Evolutionary conservation across 2,888 invertebrate genomes (phyloP).

Genomic region (Aphidius colemani): DNA sequence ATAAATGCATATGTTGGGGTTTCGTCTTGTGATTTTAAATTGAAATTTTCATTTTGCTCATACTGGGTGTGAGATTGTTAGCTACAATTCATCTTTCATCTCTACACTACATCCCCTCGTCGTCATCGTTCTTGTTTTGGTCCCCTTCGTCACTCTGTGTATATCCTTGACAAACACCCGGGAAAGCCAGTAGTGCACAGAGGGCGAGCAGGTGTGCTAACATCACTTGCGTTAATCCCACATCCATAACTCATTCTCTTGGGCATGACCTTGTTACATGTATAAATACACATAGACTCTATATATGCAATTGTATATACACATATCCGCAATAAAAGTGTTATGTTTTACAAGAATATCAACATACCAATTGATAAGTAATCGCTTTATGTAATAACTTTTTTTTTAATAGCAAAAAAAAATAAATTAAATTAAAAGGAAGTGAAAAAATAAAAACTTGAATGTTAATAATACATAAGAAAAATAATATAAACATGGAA

Average conservation of each 20-base stretch:
- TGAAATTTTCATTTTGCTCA: slow-evolving; percentile 6
- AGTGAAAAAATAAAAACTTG: too few species aligned
- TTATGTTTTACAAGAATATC: not conserved
- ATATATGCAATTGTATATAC: slow-evolving; percentile 9
- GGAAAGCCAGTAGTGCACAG: slow-evolving; percentile 32
- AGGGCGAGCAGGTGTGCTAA: slow-evolving; percentile 51
- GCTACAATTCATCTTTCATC: slow-evolving; percentile 12
- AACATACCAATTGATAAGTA: not conserved
- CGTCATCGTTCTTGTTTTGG: not conserved
- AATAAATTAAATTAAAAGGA: too few species aligned
- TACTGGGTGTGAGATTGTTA: slow-evolving; percentile 13
- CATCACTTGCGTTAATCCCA: slow-evolving; percentile 52
- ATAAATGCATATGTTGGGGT: slow-evolving; percentile 22
- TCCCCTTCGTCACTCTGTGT: slow-evolving; percentile 30
- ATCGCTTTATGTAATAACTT: too few species aligned
- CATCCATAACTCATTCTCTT: slow-evolving; percentile 40
- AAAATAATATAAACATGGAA: too few species aligned
- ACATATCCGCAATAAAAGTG: too few species aligned
- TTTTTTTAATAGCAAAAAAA: too few species aligned
- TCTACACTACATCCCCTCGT: not conserved
- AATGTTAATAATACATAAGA: too few species aligned
- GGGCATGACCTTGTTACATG: slow-evolving; percentile 20
- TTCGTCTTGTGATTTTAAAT: slow-evolving; percentile 7
- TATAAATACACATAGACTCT: not conserved
- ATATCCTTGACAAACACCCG: slow-evolving; percentile 35